Evolutionary conservation across 2,113 vertebrate species (phyloP).

Genomic region (Amphiprion percula): DNA sequence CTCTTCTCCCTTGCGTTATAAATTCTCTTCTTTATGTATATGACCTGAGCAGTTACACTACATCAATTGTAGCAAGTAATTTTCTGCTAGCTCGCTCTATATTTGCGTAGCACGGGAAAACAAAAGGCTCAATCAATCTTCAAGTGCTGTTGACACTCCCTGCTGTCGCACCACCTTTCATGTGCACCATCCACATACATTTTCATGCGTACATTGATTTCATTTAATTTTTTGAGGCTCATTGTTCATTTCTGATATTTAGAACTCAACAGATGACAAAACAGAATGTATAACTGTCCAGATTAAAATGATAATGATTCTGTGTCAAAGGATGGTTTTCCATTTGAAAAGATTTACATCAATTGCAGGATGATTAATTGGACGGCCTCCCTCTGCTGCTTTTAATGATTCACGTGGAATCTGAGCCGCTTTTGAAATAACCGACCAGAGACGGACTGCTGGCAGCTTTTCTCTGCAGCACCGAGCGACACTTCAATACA

Average conservation of each 20-base stretch:
- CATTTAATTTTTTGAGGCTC: neutral
- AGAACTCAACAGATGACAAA: conserved; percentile 29
- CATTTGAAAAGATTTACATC: neutral
- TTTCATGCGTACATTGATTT: neutral
- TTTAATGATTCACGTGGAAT: conserved; percentile 35
- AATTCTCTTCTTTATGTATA: conserved; percentile 58
- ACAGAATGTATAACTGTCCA: conserved; percentile 19
- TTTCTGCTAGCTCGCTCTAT: conserved; percentile 69
- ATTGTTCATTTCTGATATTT: conserved; percentile 39
- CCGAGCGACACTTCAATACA: conserved; percentile 1
- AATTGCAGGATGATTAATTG: no score
- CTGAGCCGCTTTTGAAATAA: conserved; percentile 10
- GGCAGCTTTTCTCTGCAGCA: conserved; percentile 12
- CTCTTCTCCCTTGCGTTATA: conserved; percentile 34
- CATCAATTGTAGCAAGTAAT: conserved; percentile 70
- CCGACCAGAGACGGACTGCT: neutral
- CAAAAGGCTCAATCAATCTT: conserved; percentile 78
- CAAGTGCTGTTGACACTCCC: conserved; percentile 64
- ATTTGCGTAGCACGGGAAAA: conserved; percentile 70
- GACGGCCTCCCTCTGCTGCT: neutral
- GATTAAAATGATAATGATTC: neutral
- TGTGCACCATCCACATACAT: neutral
- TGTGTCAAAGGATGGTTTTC: conserved; percentile 9
- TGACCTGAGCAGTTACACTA: conserved; percentile 61
- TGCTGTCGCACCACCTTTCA: conserved; percentile 20